Base-by-base conservation (phyloP, 2,797 vertebrate species). In the Lacerta agilis region DNA sequence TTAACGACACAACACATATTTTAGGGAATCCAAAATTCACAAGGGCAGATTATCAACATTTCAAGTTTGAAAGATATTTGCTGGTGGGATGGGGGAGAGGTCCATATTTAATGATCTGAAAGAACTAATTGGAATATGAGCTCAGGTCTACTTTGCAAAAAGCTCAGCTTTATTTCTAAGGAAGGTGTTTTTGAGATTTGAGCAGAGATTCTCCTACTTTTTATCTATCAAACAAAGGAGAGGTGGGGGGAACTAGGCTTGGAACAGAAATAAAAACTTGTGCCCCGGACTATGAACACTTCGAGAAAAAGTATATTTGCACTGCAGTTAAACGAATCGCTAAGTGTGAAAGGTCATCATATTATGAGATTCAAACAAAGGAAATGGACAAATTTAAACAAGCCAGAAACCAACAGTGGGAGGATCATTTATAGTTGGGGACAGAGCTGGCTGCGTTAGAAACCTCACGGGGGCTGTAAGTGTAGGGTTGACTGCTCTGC, bases 381-480 rank as follows among this genome's bases (percentile, higher is more conserved):
- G 92, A 93, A 91, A 78, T 92, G 89, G 92, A 93, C 93, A 95
- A 96, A 93, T 95, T 94, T 96, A 92, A 96, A 94, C 92, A 81
- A 93, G 90, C 71, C 92, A 90, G 88, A 94, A 93, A 96, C 96
- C 94, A 94, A 91, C n/a, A 92, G 96, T 96, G 94, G 97, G 96
- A 96, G 93, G 96, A 93, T 92, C 85, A 81, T 95, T 95, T 97
- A 95, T 95, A 95, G 95, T 97, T 95, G 95, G 95, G 33, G 86
- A 95, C 94, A 91, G 69, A 91, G 90, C 90, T 95, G 96, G 96
- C 93, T 90, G 94, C 20, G 0, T 94, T 91, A 93, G 97, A 88
- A 97, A 95, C 97, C 96, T 96, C 96, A 96, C 95, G 96, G 95
- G 95, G 96, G 95, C 93, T 95, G 85, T 95, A 97, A 97, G 90